Percentiles rank a stretch among this genome's conserved stretches.
phyloP scores from a whole-genome alignment of 1,140 invertebrate genomes.

The Drosophila littoralis region DNA sequence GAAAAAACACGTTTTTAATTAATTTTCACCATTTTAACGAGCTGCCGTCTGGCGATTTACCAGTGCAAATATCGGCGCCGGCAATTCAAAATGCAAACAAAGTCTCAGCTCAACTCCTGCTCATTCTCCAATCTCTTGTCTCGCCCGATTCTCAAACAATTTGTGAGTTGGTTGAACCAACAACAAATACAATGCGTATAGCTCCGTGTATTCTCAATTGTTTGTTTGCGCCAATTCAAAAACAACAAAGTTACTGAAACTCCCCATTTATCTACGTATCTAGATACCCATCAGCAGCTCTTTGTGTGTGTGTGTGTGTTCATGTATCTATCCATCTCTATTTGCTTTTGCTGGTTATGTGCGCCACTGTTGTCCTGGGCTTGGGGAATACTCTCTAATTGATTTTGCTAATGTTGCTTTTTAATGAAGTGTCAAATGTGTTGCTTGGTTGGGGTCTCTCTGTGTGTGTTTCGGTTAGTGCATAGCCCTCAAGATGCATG shows the following conservation, averaged over 20 bases:
- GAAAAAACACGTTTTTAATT: slow-evolving; percentile 63
- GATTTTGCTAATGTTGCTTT: slow-evolving; percentile 81
- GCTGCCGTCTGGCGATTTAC: slow-evolving; percentile 37
- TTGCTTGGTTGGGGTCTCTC: slow-evolving; percentile 31
- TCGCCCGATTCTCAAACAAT: slow-evolving; percentile 70
- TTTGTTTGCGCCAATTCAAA: slow-evolving; percentile 74
- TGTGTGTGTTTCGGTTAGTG: neutral
- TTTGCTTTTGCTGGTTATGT: slow-evolving; percentile 41
- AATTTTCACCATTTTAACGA: slow-evolving; percentile 53
- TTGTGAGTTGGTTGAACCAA: slow-evolving; percentile 45
- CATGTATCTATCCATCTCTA: slow-evolving; percentile 29
- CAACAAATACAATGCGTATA: slow-evolving; percentile 55
- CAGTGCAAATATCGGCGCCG: slow-evolving; percentile 54
- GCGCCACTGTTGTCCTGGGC: slow-evolving; percentile 39
- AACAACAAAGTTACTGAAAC: slow-evolving; percentile 64
- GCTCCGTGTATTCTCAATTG: slow-evolving; percentile 63
- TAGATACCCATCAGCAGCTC: neutral
- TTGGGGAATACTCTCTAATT: slow-evolving; percentile 74
- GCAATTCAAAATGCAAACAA: slow-evolving; percentile 81
- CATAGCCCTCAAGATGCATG: slow-evolving; percentile 39
- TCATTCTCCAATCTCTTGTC: slow-evolving; percentile 10
- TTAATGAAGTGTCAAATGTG: slow-evolving; percentile 81
- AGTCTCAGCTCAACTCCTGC: slow-evolving; percentile 32
- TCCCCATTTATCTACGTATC: neutral
- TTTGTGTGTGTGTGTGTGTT: neutral